These are phyloP conservation scores for Ceratina australensis DNA, from an alignment of 1,140 invertebrate species.

Conservation along the genomic window DNA sequence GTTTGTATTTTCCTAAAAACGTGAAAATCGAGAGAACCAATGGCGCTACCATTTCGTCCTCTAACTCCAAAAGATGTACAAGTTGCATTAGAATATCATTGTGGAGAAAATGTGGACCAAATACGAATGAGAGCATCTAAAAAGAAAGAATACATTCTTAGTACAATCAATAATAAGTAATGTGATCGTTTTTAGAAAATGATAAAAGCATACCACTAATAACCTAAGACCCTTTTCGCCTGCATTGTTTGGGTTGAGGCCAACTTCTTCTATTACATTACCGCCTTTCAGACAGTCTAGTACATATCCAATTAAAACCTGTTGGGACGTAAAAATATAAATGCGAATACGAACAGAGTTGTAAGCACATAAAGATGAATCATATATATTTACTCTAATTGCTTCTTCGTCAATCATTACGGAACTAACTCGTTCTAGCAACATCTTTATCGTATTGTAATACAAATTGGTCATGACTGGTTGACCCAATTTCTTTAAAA, in stretches of 20 bases:
- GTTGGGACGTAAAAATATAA: conserved; percentile 22
- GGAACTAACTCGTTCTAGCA: conserved; percentile 95
- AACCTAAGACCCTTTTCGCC: conserved; percentile 91
- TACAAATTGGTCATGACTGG: conserved; percentile 96
- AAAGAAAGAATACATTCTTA: conserved; percentile 36
- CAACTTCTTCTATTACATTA: conserved; percentile 86
- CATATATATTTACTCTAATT: conserved; percentile 80
- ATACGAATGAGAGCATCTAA: conserved; percentile 91
- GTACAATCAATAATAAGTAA: conserved; percentile 24
- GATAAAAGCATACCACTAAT: conserved; percentile 81
- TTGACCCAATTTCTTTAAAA: conserved; percentile 96
- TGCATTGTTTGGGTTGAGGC: conserved; percentile 88
- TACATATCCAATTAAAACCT: conserved; percentile 78
- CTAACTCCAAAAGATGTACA: conserved; percentile 87
- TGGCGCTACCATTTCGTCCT: conserved; percentile 91
- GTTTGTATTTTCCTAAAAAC: conserved; percentile 92
- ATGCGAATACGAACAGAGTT: conserved; percentile 3
- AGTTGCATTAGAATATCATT: conserved; percentile 90
- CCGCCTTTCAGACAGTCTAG: conserved; percentile 84
- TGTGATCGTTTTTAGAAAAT: not conserved
- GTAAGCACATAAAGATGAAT: conserved; percentile 1
- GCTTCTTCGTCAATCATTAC: conserved; percentile 97
- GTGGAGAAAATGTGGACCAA: conserved; percentile 94
- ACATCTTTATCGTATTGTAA: conserved; percentile 97
- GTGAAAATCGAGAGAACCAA: conserved; percentile 90